phyloP scores from a whole-genome alignment of 2,888 invertebrate species.

The Panopea generosa region DNA sequence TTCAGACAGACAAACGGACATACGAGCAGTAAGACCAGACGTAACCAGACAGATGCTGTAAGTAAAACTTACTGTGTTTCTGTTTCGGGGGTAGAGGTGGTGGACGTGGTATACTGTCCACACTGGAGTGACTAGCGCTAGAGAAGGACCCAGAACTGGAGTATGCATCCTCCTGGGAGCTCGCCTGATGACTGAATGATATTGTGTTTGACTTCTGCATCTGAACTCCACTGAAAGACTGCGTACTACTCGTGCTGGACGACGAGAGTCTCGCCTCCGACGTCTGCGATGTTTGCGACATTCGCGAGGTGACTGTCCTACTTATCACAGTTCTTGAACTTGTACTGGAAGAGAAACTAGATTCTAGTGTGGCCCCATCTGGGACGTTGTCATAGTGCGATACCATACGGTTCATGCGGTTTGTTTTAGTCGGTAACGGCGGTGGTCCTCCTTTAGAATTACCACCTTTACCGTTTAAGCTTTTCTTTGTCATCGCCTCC shows the following conservation, averaged over 20 bases:
- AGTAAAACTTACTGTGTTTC: slow-evolving; percentile 96
- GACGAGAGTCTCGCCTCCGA: slow-evolving; percentile 72
- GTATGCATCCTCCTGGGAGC: slow-evolving; percentile 80
- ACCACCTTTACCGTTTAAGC: slow-evolving; percentile 22
- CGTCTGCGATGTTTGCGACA: slow-evolving; percentile 51
- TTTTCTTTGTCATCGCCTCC: slow-evolving; percentile 67
- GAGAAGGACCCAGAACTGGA: slow-evolving; percentile 81
- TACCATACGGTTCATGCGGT: slow-evolving; percentile 88
- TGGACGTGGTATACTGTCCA: slow-evolving; percentile 81
- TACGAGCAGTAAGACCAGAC: too few relatives aligned
- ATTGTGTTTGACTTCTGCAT: slow-evolving; percentile 70
- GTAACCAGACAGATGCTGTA: too few relatives aligned
- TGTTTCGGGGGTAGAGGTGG: slow-evolving; percentile 97
- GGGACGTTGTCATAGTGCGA: slow-evolving; percentile 91
- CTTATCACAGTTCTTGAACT: slow-evolving; percentile 63
- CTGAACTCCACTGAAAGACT: slow-evolving; percentile 70
- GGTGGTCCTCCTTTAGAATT: slow-evolving; percentile 85
- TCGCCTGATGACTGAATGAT: slow-evolving; percentile 71
- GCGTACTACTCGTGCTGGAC: slow-evolving; percentile 69
- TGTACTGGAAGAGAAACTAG: slow-evolving; percentile 42
- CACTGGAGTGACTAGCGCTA: slow-evolving; percentile 78
- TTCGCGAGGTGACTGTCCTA: slow-evolving; percentile 63
- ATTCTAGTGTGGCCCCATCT: slow-evolving; percentile 56
- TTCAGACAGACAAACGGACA: too few relatives aligned
- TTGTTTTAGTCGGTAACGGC: slow-evolving; percentile 88